Conservation (phyloP, 2,113 vertebrate species). For the Pandion haliaetus region DNA sequence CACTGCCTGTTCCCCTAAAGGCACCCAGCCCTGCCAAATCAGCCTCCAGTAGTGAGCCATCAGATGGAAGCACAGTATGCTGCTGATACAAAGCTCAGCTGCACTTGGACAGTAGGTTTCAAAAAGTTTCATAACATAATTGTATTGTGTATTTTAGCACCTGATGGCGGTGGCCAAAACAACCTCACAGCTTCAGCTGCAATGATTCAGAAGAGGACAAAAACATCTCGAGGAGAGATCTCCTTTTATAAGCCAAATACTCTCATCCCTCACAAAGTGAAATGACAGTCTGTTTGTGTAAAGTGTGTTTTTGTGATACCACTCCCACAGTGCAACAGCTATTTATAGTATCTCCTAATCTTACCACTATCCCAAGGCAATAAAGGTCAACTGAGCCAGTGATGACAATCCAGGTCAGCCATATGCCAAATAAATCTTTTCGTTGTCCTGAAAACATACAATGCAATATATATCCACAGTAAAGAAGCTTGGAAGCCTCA, state of each 20-base stretch:
- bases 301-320: constrained; percentile 10
- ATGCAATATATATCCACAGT: neutral
- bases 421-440: constrained; percentile 29
- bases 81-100: neutral
- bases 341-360: constrained; percentile 44
- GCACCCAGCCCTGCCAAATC: neutral
- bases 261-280: neutral
- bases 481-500: neutral
- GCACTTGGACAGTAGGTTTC: neutral
- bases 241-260: neutral
- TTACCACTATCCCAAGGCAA: constrained; percentile 33
- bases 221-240: neutral
- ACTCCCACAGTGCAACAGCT: neutral
- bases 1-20: neutral
- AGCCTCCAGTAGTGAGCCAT: neutral
- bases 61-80: neutral
- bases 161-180: neutral
- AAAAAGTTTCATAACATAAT: neutral
- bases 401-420: constrained; percentile 46
- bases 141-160: neutral
- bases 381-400: constrained; percentile 36
- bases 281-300: neutral
- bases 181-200: neutral
- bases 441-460: neutral
- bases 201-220: neutral